Conservation (phyloP, 2,888 invertebrate genomes). For the Punctoribates punctum region DNA sequence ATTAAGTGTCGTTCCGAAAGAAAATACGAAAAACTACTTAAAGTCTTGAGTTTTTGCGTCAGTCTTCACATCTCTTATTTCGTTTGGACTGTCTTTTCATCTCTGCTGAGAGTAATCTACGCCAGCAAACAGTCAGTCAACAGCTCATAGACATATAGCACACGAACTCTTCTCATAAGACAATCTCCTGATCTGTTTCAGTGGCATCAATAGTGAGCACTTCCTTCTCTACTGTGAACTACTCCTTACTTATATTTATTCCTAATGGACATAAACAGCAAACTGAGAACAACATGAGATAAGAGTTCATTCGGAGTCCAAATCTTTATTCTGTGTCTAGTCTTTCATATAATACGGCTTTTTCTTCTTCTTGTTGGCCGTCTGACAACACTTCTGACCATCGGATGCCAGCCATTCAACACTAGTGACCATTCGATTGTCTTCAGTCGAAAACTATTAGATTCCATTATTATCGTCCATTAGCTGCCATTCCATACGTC, state of each 20-base stretch:
- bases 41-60: not conserved
- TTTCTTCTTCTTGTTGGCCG: too few relatives aligned
- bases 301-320: not conserved
- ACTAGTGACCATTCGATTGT: constrained; percentile 21
- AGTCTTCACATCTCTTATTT: not conserved
- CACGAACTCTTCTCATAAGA: not conserved
- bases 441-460: not conserved
- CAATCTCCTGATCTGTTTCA: constrained; percentile 6
- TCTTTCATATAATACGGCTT: too few relatives aligned
- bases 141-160: not conserved
- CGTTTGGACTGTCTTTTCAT: not conserved
- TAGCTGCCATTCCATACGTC: not conserved
- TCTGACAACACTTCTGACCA: not conserved
- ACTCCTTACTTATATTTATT: not conserved
- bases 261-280: constrained; percentile 25
- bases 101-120: not conserved
- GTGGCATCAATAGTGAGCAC: not conserved
- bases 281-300: constrained; percentile 29
- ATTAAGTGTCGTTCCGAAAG: not conserved
- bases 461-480: constrained; percentile 5
- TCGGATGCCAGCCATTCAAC: not conserved
- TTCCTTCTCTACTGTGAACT: not conserved
- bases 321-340: too few relatives aligned
- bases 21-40: not conserved
- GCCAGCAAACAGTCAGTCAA: not conserved